Base-by-base conservation (phyloP, 2,888 invertebrate genomes). In the Colletes collaris region DNA sequence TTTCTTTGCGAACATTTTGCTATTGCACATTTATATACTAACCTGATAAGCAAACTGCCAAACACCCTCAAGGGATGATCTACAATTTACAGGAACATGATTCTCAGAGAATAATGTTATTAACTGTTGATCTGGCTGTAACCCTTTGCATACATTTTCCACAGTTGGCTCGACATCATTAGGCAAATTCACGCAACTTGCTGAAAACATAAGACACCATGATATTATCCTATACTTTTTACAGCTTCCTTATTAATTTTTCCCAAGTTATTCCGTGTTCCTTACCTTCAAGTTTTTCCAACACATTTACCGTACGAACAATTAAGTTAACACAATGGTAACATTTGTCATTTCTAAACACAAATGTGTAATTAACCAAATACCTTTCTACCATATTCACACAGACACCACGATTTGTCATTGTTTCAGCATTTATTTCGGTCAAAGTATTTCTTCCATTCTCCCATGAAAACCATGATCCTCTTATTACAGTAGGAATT, bases 21-120 rank as follows among this genome's bases (percentile, higher is more conserved):
- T 62, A 13, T 11, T 35, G 8, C 13, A 2, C 19, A 44, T 40
- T 50, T 46, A 35, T 46, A 27, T 35, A 52, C 69, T 83, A 88
- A 94, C 95, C 93, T 97, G 97, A 92, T 97, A 97, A 1, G 97
- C 96, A 94, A 98, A 98, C 89, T 97, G 97, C 98, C 98, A 98
- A n/a, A 98, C 98, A 72, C 98, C 98, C 94, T 98, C 98, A 53
- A 98, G 93, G 6, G 98, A 97, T 3, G 98, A 98, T 77, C 98
- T 95, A 90, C 98, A 98, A 93, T 98, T 98, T 1, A 98, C 95
- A 52, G 98, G 97, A 0, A 97, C 96, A 93, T 96, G 97, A 93
- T 98, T 98, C 90, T 98, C 97, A 56, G 97, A 97, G 91, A 98
- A 98, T 77, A 98, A 93, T 16, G 98, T 98, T 65, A 96, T 95